Conservation (phyloP, 2,113 vertebrate genomes). For the Colinus virginianus region DNA sequence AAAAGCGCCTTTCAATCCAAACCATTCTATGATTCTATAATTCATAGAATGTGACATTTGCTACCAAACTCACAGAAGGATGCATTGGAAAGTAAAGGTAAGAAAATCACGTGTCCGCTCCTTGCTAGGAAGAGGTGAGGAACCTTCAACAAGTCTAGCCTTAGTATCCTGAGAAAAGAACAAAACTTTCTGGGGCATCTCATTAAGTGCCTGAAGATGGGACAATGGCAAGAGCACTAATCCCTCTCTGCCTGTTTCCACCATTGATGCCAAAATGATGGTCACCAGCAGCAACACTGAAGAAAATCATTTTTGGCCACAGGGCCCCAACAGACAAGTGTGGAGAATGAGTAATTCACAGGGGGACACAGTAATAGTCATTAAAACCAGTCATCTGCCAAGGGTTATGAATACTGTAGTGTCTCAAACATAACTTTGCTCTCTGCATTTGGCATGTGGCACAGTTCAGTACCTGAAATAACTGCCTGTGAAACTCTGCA, state of each 20-base stretch:
- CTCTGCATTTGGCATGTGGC: background rate
- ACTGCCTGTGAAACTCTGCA: background rate
- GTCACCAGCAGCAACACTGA: background rate
- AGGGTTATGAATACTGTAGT: background rate
- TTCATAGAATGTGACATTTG: background rate
- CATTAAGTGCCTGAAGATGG: background rate
- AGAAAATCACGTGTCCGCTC: background rate
- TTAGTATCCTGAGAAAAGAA: background rate
- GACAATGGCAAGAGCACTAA: background rate
- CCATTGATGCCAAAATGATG: accelerated
- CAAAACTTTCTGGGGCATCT: background rate
- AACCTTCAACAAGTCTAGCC: background rate
- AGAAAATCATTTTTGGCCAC: background rate
- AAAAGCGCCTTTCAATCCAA: too few species aligned
- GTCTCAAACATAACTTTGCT: background rate
- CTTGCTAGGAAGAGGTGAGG: background rate
- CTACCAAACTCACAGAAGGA: background rate
- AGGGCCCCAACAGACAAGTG: background rate
- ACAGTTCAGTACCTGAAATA: background rate
- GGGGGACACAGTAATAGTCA: background rate
- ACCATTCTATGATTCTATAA: too few species aligned
- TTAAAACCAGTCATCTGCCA: background rate
- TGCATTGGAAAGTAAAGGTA: background rate
- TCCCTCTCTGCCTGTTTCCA: accelerated
- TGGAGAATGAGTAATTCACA: background rate